Base-by-base conservation (phyloP, 2,113 vertebrate species). In the Sceloporus undulatus region DNA sequence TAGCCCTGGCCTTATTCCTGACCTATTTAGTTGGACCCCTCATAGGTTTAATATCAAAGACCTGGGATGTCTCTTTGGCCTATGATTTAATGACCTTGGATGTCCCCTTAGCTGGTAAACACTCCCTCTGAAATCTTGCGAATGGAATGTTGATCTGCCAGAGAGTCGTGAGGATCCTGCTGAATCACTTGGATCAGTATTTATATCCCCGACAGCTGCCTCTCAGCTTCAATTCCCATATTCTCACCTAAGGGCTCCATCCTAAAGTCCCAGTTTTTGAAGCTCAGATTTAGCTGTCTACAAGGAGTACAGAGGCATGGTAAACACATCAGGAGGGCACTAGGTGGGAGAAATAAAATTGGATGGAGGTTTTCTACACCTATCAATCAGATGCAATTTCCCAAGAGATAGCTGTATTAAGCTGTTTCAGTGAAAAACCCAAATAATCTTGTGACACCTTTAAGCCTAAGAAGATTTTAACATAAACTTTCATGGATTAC, bases 191-290 rank as follows among this genome's bases (percentile, higher is more conserved):
- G 0, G 42, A 71, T 54, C 91, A 91, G 88, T 89, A 90, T 91
- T 93, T 79, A 7, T 29, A 74, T 70, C 83, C 82, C 88, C n/a
- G 56, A 88, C 88, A 92, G 90, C 91, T 89, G 89, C 80, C n/a
- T n/a, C 0, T 48, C 76, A 74, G 76, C 76, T 80, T 85, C 34
- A 66, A 74, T 89, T 89, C 88, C 68, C 82, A 62, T 80, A 89
- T 80, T 85, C 73, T 62, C 42, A 29, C 38, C 38, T 80, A 52
- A 73, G 38, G 52, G 52, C 29, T 85, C 66, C 34, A 27, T 85
- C 54, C 29, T 13, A 5, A 8, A 73, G 68, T 27, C 54, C 54
- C 42, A 29, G 52, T 54, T 65, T 52, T 76, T 29, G 21, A 54
- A 74, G 75, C 48, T 62, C 66, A 79, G 54, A 65, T 74, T 89